phyloP scores from a whole-genome alignment of 30 jellyfish, hydroid and myxozoan genomes.

The Turritopsis rubra region DNA sequence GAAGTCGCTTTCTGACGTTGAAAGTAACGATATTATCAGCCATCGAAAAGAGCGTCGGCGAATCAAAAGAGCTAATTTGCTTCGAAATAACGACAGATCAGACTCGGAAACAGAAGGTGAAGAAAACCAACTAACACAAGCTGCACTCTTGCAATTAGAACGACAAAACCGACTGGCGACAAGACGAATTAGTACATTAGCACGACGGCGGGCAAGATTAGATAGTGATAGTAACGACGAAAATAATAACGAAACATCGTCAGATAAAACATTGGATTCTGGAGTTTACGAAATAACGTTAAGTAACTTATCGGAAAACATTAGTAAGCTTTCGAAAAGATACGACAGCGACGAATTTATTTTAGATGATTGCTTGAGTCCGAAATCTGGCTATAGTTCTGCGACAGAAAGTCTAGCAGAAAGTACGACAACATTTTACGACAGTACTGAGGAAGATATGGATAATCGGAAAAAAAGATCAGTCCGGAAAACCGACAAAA shows the following conservation, averaged over 20 bases:
- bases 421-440: slow-evolving; percentile 18
- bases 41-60: slow-evolving; percentile 24
- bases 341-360: slow-evolving; percentile 20
- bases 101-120: slow-evolving; percentile 27
- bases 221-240: slow-evolving; percentile 32
- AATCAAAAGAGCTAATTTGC: slow-evolving; percentile 3
- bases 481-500: slow-evolving; percentile 3
- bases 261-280: slow-evolving; percentile 20
- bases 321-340: slow-evolving; percentile 11
- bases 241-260: slow-evolving; percentile 24
- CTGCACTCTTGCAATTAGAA: slow-evolving; percentile 7
- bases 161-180: not conserved
- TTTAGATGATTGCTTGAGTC: slow-evolving; percentile 16
- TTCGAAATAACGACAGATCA: not conserved
- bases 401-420: slow-evolving; percentile 21
- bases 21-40: slow-evolving; percentile 9
- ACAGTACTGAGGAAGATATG: slow-evolving; percentile 28
- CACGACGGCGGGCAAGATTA: slow-evolving; percentile 18
- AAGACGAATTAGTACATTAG: not conserved
- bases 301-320: slow-evolving; percentile 12
- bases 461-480: slow-evolving; percentile 4
- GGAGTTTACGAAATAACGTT: slow-evolving; percentile 22
- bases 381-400: slow-evolving; percentile 16
- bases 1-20: slow-evolving; percentile 17
- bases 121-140: slow-evolving; percentile 1